Conservation (phyloP, 2,113 vertebrate species). For the Larimichthys polyactis region DNA sequence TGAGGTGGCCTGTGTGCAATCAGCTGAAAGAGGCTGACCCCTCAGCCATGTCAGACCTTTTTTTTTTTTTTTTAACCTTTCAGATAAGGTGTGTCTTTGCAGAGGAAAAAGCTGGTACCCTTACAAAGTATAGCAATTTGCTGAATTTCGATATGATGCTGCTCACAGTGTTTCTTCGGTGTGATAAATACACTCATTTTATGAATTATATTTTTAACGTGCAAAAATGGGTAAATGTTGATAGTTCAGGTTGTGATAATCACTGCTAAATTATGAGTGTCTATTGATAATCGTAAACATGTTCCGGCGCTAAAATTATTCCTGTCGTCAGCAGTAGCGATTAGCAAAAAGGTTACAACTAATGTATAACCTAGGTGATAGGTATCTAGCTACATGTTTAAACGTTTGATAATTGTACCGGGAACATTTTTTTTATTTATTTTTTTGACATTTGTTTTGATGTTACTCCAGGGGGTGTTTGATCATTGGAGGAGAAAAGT, state of each 20-base stretch:
- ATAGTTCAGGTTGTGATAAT: not conserved
- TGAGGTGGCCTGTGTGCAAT: constrained; percentile 66
- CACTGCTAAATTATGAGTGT: not conserved
- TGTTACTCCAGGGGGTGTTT: constrained; percentile 27
- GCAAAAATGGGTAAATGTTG: not conserved
- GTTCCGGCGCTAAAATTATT: not conserved
- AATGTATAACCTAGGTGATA: not conserved
- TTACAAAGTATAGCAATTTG: constrained; percentile 17
- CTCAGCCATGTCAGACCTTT: constrained; percentile 66
- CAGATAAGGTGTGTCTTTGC: constrained; percentile 33
- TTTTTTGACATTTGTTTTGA: constrained; percentile 18
- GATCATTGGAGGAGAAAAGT: constrained; percentile 58
- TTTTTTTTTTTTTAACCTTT: constrained; percentile 63
- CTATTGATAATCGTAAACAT: not conserved
- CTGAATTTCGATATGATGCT: constrained; percentile 14
- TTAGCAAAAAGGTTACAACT: not conserved
- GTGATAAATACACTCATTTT: not conserved
- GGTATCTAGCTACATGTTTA: constrained; percentile 20
- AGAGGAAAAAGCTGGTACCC: constrained; percentile 27
- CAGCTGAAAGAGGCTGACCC: constrained; percentile 70
- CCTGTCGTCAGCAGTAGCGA: not conserved
- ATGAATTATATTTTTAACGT: not conserved
- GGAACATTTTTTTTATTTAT: not conserved
- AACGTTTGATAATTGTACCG: constrained; percentile 4
- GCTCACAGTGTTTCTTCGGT: constrained; percentile 3